Conservation (phyloP, 64 coral and sea anemone genomes). For the Pachyseris speciosa region DNA sequence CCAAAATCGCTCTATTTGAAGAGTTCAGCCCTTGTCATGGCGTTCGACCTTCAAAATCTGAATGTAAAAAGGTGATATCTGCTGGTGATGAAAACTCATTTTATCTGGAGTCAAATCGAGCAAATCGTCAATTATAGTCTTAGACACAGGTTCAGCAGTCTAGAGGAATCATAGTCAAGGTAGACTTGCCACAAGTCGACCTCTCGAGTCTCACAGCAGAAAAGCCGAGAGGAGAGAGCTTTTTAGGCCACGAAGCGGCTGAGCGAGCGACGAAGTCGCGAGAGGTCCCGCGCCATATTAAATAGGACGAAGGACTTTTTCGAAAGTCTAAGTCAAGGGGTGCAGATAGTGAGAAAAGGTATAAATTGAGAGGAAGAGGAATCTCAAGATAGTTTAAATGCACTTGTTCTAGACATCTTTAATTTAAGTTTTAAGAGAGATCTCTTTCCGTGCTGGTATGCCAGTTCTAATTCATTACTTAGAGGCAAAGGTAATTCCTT, state of each 20-base stretch:
- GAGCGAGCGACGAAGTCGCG: too few species aligned
- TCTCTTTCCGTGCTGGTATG: neutral
- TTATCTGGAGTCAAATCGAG: neutral
- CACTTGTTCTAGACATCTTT: neutral
- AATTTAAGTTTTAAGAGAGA: neutral
- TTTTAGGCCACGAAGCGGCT: too few species aligned
- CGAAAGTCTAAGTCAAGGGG: too few species aligned
- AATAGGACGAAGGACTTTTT: too few species aligned
- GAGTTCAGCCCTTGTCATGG: neutral
- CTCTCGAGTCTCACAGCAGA: neutral
- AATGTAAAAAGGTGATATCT: neutral
- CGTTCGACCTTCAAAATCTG: neutral
- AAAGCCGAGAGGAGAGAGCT: constrained; percentile 3
- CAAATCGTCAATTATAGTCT: neutral
- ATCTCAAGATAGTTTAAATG: neutral
- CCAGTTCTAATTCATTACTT: neutral
- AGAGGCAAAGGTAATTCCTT: neutral
- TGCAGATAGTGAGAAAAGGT: neutral
- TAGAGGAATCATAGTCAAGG: neutral
- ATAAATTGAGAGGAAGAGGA: neutral
- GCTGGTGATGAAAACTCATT: neutral
- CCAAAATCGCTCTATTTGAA: constrained; percentile 44
- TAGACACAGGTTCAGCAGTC: neutral
- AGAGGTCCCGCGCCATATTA: too few species aligned
- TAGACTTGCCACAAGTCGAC: too few species aligned